Base-by-base conservation (phyloP, 2,113 vertebrate species). In the Hypanus sabinus region DNA sequence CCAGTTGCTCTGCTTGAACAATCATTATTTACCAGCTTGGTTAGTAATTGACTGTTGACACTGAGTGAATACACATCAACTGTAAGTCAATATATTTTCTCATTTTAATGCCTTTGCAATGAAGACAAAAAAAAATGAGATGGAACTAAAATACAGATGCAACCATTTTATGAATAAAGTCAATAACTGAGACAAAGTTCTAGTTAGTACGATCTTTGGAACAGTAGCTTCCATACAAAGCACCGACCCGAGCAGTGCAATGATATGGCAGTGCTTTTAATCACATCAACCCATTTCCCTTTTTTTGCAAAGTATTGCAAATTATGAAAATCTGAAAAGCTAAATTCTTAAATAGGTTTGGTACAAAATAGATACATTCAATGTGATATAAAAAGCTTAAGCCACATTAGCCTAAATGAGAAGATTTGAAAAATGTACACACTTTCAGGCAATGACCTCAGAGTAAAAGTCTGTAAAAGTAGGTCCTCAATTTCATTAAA, bases 321-420 rank as follows among this genome's bases (percentile, higher is more conserved):
- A 75, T 93, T 33, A 55, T 75, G 70, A 71, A 70, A 93, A 93
- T 46, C 68, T 68, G 73, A 93, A 73, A 36, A 93, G 91, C 91
- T 93, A 93, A 93, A 27, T 27, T 93, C 91, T 93, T 93, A 93
- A 93, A 93, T 93, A 93, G 55, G 91, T 93, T 93, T 93, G 91
- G 91, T 93, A 93, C 91, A 93, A 93, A 93, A 93, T 93, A 93
- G 91, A 93, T 93, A 93, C 91, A 93, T 93, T 93, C 71, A 93
- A 93, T 75, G 91, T 93, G 70, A 93, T 93, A 73, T 73, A 93
- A 93, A 93, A 93, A 93, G 91, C 70, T 93, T 93, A 30, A 93
- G 68, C 38, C 91, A 93, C 46, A 73, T 75, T 93, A 93, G 91
- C 91, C 91, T 71, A 93, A 55, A 93, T 93, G 91, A 93, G 68